These are phyloP conservation scores for Nothobranchius kuhntae DNA, from an alignment of 2,113 vertebrate genomes.

Conservation along the genomic window DNA sequence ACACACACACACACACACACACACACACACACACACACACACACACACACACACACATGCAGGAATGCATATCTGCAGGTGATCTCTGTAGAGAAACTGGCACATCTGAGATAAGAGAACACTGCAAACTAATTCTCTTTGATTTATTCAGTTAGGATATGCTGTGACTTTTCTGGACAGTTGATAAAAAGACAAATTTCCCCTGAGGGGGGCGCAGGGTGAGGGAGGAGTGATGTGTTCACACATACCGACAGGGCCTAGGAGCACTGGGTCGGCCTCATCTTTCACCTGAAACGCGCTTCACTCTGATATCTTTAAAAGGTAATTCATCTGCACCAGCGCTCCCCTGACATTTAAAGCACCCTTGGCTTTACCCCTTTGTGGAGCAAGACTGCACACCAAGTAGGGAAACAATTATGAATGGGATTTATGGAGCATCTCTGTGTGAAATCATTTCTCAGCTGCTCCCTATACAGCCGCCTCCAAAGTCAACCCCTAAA, in stretches of 20 bases:
- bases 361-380: slow-evolving; percentile 75
- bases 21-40: slow-evolving; percentile 3
- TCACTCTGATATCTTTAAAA: slow-evolving; percentile 78
- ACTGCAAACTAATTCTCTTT: slow-evolving; percentile 69
- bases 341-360: slow-evolving; percentile 75
- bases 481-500: slow-evolving; percentile 44
- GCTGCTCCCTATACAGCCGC: slow-evolving; percentile 13
- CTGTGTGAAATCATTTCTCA: slow-evolving; percentile 64
- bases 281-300: slow-evolving; percentile 70
- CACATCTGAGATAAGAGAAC: slow-evolving; percentile 72
- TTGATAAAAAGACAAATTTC: slow-evolving; percentile 84
- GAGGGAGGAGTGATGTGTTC: slow-evolving; percentile 32
- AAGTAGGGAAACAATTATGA: slow-evolving; percentile 77
- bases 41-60: slow-evolving; percentile 10
- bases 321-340: slow-evolving; percentile 77
- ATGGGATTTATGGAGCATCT: slow-evolving; percentile 77
- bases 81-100: slow-evolving; percentile 66
- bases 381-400: slow-evolving; percentile 71
- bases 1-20: slow-evolving; percentile 13
- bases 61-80: slow-evolving; percentile 47
- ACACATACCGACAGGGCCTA: slow-evolving; percentile 53
- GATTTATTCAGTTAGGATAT: slow-evolving; percentile 77
- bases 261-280: slow-evolving; percentile 56
- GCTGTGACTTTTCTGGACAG: slow-evolving; percentile 74
- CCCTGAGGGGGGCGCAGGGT: slow-evolving; percentile 32